phyloP scores from a whole-genome alignment of 1,140 invertebrate species.

The silkworm (Bombyx mori) region DNA sequence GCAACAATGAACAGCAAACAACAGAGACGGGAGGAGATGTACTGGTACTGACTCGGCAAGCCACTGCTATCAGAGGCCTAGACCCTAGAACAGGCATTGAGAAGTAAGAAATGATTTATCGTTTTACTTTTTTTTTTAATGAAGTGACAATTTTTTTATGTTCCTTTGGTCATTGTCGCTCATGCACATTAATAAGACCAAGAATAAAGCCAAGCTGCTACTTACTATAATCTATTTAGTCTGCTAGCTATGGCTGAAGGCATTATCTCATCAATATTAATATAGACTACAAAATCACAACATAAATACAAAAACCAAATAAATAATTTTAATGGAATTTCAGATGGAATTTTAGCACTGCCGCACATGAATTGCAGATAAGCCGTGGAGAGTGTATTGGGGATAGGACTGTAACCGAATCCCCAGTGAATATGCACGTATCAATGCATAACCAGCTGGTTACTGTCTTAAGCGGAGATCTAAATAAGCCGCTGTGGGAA shows the following conservation, averaged over 20 bases:
- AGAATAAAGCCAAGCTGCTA: too few relatives aligned
- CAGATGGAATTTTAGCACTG: slow-evolving; percentile 97
- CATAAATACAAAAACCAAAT: too few relatives aligned
- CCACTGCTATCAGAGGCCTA: slow-evolving; percentile 89
- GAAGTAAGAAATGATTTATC: slow-evolving; percentile 69
- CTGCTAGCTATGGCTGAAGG: too few relatives aligned
- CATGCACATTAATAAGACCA: too few relatives aligned
- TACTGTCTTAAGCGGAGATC: slow-evolving; percentile 72
- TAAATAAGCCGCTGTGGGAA: slow-evolving; percentile 76
- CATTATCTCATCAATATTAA: too few relatives aligned
- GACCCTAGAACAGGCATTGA: slow-evolving; percentile 87
- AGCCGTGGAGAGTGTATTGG: slow-evolving; percentile 65
- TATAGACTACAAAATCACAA: too few relatives aligned
- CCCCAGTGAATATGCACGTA: slow-evolving; percentile 72
- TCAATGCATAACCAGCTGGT: slow-evolving; percentile 83
- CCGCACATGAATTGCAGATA: slow-evolving; percentile 86
- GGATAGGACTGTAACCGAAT: slow-evolving; percentile 65
- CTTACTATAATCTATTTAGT: too few relatives aligned
- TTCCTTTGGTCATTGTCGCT: too few relatives aligned
- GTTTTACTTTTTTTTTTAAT: too few relatives aligned
- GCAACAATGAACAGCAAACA: slow-evolving; percentile 60
- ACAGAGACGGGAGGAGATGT: slow-evolving; percentile 74
- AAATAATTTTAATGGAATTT: neutral
- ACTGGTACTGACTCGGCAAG: slow-evolving; percentile 83
- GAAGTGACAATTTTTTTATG: too few relatives aligned